Base-by-base conservation (phyloP, 2,797 vertebrate genomes). In the Enteromius radiatus region DNA sequence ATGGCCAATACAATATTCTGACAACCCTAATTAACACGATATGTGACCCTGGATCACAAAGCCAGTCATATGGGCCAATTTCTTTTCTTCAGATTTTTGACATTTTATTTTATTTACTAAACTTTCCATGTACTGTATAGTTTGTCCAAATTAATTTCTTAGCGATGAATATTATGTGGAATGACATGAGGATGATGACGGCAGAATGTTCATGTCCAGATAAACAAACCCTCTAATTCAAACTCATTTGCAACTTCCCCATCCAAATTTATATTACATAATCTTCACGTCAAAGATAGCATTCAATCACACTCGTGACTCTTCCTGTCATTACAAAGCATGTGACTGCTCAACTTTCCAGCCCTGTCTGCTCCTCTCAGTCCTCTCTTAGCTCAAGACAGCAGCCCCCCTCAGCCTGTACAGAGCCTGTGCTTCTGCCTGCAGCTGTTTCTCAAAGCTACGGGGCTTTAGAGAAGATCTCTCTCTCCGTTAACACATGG, bases 401-500 rank as follows among this genome's bases (percentile, higher is more conserved):
- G 49, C 38, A 31, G n/a, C 38, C 52, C 63, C 64, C 52, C 52
- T 59, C 49, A 76, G 38, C 26, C 38, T 14, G 10, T 52, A 43
- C 36, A 76, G 71, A 76, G 80, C 71, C 21, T 54, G 71, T 14
- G 71, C 73, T 76, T 76, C 67, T 77, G 36, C 69, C 49, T 4
- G 87, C 93, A 94, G 92, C 93, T 93, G 93, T 89, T 91, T 85
- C 85, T 88, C 87, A 92, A 92, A 92, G 92, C 91, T 91, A 88
- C 84, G 75, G 81, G 92, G 89, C 91, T 93, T 92, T 87, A 90
- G 87, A 87, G 81, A 87, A 91, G 91, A 91, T 92, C 92, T 91
- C 91, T 86, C 87, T 90, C 84, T 89, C 89, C 91, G 91, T 93
- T 91, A 92, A 91, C 85, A 63, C 89, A 86, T 84, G 82, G 78